Evolutionary conservation across 2,888 invertebrate genomes (phyloP), one percentile per base, ranked within the genome.

Genomic region (Sussaba pulchella): DNA sequence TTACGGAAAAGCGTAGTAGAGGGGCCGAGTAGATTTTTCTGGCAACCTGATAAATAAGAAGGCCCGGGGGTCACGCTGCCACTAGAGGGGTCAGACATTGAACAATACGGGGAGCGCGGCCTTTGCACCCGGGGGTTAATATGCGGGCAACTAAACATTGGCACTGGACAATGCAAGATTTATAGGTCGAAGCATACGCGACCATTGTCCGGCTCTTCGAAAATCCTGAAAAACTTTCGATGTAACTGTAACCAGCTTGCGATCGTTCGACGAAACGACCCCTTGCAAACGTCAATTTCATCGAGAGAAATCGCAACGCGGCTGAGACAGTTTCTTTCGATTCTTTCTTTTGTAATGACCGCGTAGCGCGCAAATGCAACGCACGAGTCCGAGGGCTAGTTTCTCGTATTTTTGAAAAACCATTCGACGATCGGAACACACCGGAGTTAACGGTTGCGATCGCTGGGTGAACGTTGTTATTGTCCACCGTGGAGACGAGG

Each of bases 111-210:
- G 85, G 89, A 87, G 87, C 88, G 83, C 86, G 88, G 88, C 90
- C 89, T 90, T 88, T 90, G 91, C 90, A 89, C 91, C 90, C 83
- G 88, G 84, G 87, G 91, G 91, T 92, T 91, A 92, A 92, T 91
- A 91, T 91, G 92, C 91, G 92, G 91, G 87, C 90, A 89, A 87
- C 92, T 91, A 92, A 92, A 92, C 91, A 91, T 87, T 89, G 87
- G 83, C 86, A 77, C 81, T 64, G 90, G 87, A 91, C 92, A 92
- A 91, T 92, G 79, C 87, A 90, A 91, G 92, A 92, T 92, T 92
- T 92, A 92, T 92, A 90, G 92, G 81, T 87, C 85, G 87, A 85
- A 85, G 84, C 85, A 85, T 86, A 85, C 85, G 87, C 78, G 64
- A 73, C 75, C 80, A 82, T 84, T 84, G 83, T 84, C 81, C 84